These are phyloP conservation scores for Drosophila novamexicana DNA, from an alignment of 1,140 invertebrate genomes.

Conservation along the genomic window DNA sequence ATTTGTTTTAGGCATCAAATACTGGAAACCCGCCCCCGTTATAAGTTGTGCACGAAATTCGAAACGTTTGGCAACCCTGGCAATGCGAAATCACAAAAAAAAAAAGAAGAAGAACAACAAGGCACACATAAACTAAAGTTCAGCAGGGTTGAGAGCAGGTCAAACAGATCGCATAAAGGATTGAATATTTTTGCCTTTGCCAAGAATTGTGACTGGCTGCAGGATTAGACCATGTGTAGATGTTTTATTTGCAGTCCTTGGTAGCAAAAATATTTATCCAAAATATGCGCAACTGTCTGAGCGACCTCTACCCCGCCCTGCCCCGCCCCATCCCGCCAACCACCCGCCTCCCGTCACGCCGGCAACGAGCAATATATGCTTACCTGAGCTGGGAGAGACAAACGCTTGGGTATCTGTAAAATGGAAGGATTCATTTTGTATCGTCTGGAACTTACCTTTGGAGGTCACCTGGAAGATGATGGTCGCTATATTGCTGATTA, in stretches of 20 bases:
- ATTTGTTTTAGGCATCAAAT: too few species aligned
- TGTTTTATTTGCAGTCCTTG: not conserved
- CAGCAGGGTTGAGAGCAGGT: not conserved
- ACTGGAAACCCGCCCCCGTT: too few species aligned
- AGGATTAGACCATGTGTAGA: not conserved
- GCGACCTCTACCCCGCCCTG: not conserved
- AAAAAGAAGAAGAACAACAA: too few species aligned
- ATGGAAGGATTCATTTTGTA: constrained; percentile 4
- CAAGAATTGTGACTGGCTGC: not conserved
- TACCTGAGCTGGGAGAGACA: constrained; percentile 5
- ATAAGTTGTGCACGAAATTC: too few species aligned
- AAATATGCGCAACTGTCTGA: not conserved
- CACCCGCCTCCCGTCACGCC: not conserved
- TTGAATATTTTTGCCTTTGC: not conserved
- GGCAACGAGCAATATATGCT: constrained; percentile 12
- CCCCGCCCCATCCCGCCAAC: too few species aligned
- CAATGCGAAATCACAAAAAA: not conserved
- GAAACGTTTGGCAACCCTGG: too few species aligned
- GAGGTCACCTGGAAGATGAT: constrained; percentile 88
- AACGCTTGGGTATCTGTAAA: not conserved
- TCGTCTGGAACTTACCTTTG: constrained; percentile 82
- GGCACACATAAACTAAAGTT: not conserved
- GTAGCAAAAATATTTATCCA: not conserved
- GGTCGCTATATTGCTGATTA: constrained; percentile 88
- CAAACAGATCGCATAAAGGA: not conserved